Evolutionary conservation across 1,140 invertebrate genomes (phyloP).

Genomic region (Sitophilus oryzae): DNA sequence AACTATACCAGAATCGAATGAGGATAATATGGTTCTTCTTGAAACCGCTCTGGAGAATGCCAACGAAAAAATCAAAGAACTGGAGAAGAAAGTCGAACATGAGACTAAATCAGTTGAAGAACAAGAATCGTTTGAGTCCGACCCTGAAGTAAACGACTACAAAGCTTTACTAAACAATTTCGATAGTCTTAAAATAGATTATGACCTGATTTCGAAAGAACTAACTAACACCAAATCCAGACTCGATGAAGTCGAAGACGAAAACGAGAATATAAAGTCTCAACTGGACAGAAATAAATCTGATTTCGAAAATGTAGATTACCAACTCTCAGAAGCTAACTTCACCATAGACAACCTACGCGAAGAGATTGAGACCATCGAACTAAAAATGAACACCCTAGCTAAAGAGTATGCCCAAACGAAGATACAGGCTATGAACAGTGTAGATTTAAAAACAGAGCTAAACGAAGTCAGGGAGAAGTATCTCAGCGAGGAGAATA

Average conservation of each 20-base stretch:
- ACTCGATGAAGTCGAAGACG: constrained; percentile 30
- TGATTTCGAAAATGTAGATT: constrained; percentile 46
- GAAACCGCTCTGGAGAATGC: constrained; percentile 53
- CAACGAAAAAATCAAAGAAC: constrained; percentile 36
- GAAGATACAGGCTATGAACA: constrained; percentile 37
- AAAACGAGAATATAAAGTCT: constrained; percentile 36
- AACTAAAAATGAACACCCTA: constrained; percentile 38
- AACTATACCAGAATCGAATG: constrained; percentile 60
- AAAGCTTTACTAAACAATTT: constrained; percentile 28
- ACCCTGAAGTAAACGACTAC: constrained; percentile 26
- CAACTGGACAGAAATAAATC: constrained; percentile 45
- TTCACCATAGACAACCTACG: constrained; percentile 35
- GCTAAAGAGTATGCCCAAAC: constrained; percentile 37
- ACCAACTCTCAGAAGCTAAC: constrained; percentile 42
- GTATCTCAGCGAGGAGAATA: constrained; percentile 31
- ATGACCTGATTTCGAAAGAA: constrained; percentile 43
- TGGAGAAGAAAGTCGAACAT: constrained; percentile 32
- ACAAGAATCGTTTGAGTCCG: constrained; percentile 15
- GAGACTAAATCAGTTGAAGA: constrained; percentile 1
- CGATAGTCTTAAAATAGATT: constrained; percentile 39
- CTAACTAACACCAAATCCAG: constrained; percentile 41
- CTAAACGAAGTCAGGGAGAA: constrained; percentile 33
- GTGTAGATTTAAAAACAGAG: constrained; percentile 34
- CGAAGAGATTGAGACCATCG: constrained; percentile 40
- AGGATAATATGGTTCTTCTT: constrained; percentile 55